Conservation (phyloP, 2,888 invertebrate species). For the Copidosoma aretas region DNA sequence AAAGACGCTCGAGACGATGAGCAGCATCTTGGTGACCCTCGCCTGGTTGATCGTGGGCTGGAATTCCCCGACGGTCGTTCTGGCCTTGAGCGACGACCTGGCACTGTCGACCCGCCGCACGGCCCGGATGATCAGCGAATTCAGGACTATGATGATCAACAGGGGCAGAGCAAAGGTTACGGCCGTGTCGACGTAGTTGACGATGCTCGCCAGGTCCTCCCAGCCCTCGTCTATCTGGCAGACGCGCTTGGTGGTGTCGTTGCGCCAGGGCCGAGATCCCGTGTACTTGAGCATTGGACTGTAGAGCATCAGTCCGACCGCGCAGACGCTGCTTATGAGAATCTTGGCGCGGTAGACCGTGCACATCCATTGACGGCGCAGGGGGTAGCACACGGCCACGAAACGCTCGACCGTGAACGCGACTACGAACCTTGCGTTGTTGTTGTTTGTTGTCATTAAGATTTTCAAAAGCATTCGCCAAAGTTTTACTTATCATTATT, state of each 20-base stretch:
- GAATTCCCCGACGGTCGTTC: constrained; percentile 36
- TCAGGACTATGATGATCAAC: constrained; percentile 73
- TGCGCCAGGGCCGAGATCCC: constrained; percentile 37
- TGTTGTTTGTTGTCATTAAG: too few relatives aligned
- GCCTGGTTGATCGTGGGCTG: constrained; percentile 62
- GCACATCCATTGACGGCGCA: constrained; percentile 74
- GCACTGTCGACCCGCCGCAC: constrained; percentile 69
- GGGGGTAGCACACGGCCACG: constrained; percentile 80
- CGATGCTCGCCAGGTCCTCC: constrained; percentile 67
- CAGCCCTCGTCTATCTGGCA: constrained; percentile 66
- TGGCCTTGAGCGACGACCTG: constrained; percentile 55
- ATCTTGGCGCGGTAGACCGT: constrained; percentile 75
- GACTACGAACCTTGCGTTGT: constrained; percentile 68
- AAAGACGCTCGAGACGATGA: constrained; percentile 81
- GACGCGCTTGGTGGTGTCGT: constrained; percentile 36
- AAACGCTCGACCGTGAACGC: constrained; percentile 86
- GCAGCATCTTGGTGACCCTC: constrained; percentile 81
- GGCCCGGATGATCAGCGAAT: constrained; percentile 73
- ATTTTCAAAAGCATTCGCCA: too few relatives aligned
- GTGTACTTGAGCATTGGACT: constrained; percentile 68
- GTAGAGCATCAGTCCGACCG: constrained; percentile 67
- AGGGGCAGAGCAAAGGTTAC: constrained; percentile 79
- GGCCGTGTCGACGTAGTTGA: constrained; percentile 76
- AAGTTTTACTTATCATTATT: too few relatives aligned
- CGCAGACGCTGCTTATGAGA: constrained; percentile 66